These are phyloP conservation scores for Drosophila cracens DNA, from an alignment of 2,888 invertebrate species.

Conservation along the genomic window DNA sequence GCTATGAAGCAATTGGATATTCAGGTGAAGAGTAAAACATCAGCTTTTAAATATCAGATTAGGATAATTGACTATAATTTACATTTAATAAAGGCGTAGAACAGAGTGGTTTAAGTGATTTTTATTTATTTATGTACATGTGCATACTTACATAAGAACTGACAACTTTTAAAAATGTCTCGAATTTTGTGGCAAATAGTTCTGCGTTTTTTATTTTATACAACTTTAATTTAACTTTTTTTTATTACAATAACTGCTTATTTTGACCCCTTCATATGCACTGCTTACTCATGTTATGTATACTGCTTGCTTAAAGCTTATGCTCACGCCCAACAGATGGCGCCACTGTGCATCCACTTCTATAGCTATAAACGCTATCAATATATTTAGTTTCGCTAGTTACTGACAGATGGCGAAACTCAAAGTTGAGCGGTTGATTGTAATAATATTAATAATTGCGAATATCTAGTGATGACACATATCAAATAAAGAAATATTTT, in stretches of 20 bases:
- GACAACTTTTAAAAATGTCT: neutral
- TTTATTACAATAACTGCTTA: neutral
- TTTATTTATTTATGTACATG: neutral
- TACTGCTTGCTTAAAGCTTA: neutral
- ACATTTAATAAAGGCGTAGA: neutral
- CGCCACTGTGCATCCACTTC: neutral
- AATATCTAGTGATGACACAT: neutral
- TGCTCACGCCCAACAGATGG: neutral
- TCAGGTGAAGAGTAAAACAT: neutral
- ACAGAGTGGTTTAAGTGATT: neutral
- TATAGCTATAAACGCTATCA: neutral
- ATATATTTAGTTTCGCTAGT: neutral
- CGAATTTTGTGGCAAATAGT: neutral
- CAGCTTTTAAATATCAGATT: neutral
- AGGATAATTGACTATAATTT: neutral
- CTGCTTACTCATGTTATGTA: slow-evolving; percentile 2
- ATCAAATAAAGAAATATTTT: neutral
- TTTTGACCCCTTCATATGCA: too few relatives aligned
- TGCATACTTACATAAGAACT: neutral
- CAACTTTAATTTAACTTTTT: neutral
- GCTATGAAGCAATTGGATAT: neutral
- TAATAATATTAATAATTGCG: neutral
- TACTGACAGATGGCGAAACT: neutral
- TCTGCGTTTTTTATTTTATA: neutral
- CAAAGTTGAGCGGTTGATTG: neutral